Conservation (phyloP, 2,888 invertebrate genomes). For the Strigamia maritima region DNA sequence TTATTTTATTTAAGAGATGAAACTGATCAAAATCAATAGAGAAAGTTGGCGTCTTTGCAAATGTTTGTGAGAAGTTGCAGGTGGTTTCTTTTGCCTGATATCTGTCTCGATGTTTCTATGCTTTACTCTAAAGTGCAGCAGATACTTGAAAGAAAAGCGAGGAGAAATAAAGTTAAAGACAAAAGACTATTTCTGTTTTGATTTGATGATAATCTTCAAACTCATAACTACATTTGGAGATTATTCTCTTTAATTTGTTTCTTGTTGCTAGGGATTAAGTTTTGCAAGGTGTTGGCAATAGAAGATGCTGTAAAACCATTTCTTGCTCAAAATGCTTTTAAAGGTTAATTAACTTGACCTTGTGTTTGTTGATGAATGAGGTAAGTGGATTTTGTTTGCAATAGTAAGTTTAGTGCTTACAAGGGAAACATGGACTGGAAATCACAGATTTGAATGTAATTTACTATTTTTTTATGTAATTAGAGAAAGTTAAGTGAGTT, state of each 20-base stretch:
- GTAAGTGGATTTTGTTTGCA: slow-evolving; percentile 20
- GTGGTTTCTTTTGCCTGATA: slow-evolving; percentile 9
- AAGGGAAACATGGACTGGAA: background rate
- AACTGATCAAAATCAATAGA: background rate
- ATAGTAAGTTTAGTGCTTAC: background rate
- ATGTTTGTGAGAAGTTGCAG: slow-evolving; percentile 32
- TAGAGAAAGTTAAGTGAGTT: background rate
- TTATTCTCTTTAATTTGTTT: slow-evolving; percentile 1
- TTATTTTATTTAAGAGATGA: slow-evolving; percentile 9
- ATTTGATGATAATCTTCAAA: background rate
- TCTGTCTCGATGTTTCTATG: slow-evolving; percentile 1
- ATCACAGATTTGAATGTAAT: background rate
- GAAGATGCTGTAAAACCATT: slow-evolving; percentile 30
- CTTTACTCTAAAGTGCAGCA: background rate
- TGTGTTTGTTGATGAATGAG: slow-evolving; percentile 22
- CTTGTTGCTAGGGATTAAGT: slow-evolving; percentile 6
- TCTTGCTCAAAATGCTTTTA: slow-evolving; percentile 15
- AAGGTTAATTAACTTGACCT: slow-evolving; percentile 24
- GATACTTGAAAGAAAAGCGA: background rate
- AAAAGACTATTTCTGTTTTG: slow-evolving; percentile 13
- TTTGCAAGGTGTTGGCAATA: slow-evolving; percentile 17
- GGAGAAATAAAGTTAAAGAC: slow-evolving; percentile 7
- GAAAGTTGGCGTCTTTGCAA: background rate
- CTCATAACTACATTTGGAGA: background rate
- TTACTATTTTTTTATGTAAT: background rate